Percentiles rank a stretch among this genome's conserved stretches.
phyloP scores from a whole-genome alignment of 2,797 vertebrate genomes.

The Pempheris klunzingeri region DNA sequence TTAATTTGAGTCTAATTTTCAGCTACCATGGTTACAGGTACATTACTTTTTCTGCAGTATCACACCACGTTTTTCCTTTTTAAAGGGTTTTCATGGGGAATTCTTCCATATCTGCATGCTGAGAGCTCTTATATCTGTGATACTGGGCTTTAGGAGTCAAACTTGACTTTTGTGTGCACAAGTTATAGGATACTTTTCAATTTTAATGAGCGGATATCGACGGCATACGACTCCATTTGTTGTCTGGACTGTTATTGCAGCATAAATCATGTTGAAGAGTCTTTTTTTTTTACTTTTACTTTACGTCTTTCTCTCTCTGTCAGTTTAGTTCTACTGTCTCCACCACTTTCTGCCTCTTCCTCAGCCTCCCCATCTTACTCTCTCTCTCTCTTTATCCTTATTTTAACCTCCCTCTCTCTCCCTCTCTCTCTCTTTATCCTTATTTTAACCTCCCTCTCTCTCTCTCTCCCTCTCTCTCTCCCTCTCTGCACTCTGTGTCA shows the following conservation, averaged over 20 bases:
- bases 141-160: too few species aligned
- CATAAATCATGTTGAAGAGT: not conserved
- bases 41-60: too few species aligned
- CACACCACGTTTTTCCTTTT: too few species aligned
- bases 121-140: too few species aligned
- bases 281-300: not conserved
- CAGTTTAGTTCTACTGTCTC: not conserved
- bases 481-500: constrained; percentile 8
- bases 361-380: too few species aligned
- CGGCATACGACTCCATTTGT: too few species aligned
- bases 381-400: constrained; percentile 11
- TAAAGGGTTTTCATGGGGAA: too few species aligned
- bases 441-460: constrained; percentile 14
- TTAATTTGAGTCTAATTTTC: too few species aligned
- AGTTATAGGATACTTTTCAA: not conserved
- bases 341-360: not conserved
- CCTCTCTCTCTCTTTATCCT: constrained; percentile 3
- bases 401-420: constrained; percentile 9
- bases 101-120: too few species aligned
- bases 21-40: too few species aligned
- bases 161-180: not conserved
- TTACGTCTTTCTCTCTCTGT: not conserved
- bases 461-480: not conserved
- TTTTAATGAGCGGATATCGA: not conserved
- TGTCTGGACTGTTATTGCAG: not conserved